Evolutionary conservation across 2,113 vertebrate species (phyloP), one percentile per base, ranked within the genome.

Genomic region (Chauna torquata): DNA sequence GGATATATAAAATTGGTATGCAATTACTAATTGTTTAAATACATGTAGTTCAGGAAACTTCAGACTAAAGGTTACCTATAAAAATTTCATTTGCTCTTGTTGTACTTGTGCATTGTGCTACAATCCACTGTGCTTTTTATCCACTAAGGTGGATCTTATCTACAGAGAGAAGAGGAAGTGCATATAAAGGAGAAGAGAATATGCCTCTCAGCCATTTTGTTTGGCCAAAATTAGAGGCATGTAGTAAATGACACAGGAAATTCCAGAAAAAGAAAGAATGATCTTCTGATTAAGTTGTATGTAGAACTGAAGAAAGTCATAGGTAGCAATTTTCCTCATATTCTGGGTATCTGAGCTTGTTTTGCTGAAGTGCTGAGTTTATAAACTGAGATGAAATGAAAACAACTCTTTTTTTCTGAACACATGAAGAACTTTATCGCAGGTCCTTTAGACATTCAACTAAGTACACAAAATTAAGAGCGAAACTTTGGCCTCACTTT

Each of bases 1-100:
- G 1, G 25, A 8, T 57, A 45, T 1, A 2, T 44, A 50, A 20
- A 47, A 34, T 16, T 2, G 1, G 17, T 23, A 68, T 9, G n/a
- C 1, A 27, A 30, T 32, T 50, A 25, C 3, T 28, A 57, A 4
- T 54, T 38, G 50, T 80, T 84, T 58, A 40, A 32, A 36, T 50
- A 30, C 1, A 13, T 27, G 7, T 6, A 24, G 10, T 59, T 76
- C 19, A 84, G 18, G 54, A 81, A 88, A 81, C 49, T 54, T 22
- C 18, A 72, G 28, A 27, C 14, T 81, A 62, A 68, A 81, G 5
- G 5, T 3, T 68, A 6, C 42, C 34, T 40, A n/a, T 38, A 20
- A 20, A 84, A n/a, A 70, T 27, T 12, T 20, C 6, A 3, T 55
- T 59, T n/a, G 2, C 47, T 6, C 8, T 82, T 16, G 11, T 40